Conservation (phyloP, 2,888 invertebrate genomes). For the Apamea monoglypha region DNA sequence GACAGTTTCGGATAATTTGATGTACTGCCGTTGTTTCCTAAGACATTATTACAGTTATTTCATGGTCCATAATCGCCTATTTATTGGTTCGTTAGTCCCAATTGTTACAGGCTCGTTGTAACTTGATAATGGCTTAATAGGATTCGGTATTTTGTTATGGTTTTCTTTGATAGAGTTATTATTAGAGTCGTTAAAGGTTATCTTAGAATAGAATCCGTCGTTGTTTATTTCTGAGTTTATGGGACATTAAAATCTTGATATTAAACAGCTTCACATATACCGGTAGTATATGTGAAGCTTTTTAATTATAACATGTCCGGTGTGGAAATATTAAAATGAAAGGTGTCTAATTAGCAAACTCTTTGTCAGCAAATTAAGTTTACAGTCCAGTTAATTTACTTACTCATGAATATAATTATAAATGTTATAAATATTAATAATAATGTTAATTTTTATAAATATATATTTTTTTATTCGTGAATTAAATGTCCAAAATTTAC, state of each 20-base stretch:
- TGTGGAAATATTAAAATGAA: neutral
- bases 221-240: neutral
- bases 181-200: neutral
- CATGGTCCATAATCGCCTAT: constrained; percentile 19
- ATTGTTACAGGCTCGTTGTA: constrained; percentile 23
- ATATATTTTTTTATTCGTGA: neutral
- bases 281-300: neutral
- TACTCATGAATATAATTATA: too few relatives aligned
- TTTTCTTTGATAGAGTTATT: neutral
- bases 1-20: too few relatives aligned
- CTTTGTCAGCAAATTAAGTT: too few relatives aligned
- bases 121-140: constrained; percentile 10
- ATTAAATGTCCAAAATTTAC: neutral
- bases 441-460: neutral
- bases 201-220: neutral
- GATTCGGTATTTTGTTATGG: neutral
- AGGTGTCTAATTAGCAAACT: too few relatives aligned
- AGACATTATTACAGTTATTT: constrained; percentile 26
- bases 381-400: neutral
- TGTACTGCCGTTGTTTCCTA: neutral
- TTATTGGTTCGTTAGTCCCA: constrained; percentile 31
- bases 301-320: neutral
- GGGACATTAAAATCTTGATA: neutral
- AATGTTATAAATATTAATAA: too few relatives aligned
- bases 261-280: neutral